Evolutionary conservation across 2,888 invertebrate genomes (phyloP).

Genomic region (Ditylenchus weischeri): DNA sequence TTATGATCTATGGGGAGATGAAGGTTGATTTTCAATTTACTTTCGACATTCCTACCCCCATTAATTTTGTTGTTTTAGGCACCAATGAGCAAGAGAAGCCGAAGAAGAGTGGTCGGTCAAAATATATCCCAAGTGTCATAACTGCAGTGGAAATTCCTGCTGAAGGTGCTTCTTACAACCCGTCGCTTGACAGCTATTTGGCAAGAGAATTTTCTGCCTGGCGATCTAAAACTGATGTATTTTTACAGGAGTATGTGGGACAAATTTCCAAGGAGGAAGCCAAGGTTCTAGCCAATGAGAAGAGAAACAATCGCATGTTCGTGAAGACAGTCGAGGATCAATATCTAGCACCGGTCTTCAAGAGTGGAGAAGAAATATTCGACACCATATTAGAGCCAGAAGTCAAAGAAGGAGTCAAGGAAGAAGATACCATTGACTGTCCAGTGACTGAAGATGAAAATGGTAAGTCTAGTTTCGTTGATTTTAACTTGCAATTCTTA

Average conservation of each 20-base stretch:
- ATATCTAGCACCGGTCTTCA: conserved; percentile 3
- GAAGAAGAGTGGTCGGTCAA: conserved; percentile 13
- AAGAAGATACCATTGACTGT: conserved; percentile 5
- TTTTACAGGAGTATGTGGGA: conserved; percentile 34
- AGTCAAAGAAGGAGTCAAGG: conserved; percentile 5
- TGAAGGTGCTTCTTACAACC: conserved; percentile 48
- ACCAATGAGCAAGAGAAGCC: background rate
- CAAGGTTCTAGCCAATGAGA: conserved; percentile 15
- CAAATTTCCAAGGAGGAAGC: conserved; percentile 37
- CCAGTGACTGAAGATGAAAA: conserved; percentile 14
- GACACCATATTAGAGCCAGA: background rate
- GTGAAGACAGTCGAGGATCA: background rate
- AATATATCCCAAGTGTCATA: conserved; percentile 36
- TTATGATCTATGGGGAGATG: conserved; percentile 14
- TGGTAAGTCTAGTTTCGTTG: background rate
- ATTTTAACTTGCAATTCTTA: background rate
- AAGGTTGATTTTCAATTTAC: background rate
- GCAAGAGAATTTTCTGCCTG: conserved; percentile 30
- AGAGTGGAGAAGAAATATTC: conserved; percentile 12
- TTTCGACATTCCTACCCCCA: background rate
- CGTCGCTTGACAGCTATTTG: conserved; percentile 38
- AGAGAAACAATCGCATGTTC: conserved; percentile 11
- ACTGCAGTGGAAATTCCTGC: conserved; percentile 37
- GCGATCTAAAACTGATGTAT: background rate
- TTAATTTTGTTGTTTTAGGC: background rate